Evolutionary conservation across 2,888 invertebrate genomes (phyloP), one percentile per base, ranked within the genome.

Genomic region (Leptinotarsa peninsularis): DNA sequence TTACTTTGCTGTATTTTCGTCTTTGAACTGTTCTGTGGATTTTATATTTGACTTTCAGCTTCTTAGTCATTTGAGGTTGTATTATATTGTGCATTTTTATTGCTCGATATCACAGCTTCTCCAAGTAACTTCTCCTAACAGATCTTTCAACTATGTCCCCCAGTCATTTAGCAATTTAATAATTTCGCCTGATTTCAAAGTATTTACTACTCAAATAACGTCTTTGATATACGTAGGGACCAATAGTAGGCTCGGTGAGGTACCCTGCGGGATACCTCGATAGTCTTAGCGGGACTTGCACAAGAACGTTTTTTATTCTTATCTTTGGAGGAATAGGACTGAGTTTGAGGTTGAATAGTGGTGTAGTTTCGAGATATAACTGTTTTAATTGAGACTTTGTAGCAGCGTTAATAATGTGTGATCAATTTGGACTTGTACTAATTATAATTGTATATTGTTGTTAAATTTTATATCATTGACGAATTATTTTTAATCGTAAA

Each of bases 341-440:
- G 33, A 56, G 33, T 69, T 69, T 10, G 58, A 58, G 27, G 18
- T 58, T 18, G 13, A 21, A 58, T 21, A 10, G 18, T 54, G 54
- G 10, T 54, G 18, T 54, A 54, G 54, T 54, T 54, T 54, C 13
- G 54, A 18, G 54, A 54, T 60, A 27, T 43, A 43, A 27, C 21
- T 60, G 23, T 60, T 23, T 21, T 60, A 60, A 33, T 63, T 17
- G 33, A 63, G 43, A 63, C 33, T 33, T 33, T 33, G n/a, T 63
- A 27, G n/a, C 60, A 63, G 43, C 23, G 23, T 23, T 58, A 58
- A 58, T 23, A 63, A n/a, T 33, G 63, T 43, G 63, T 63, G 63
- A 63, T 63, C 63, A 63, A 63, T n/a, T 33, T 43, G 63, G 27
- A 63, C 63, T 63, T 60, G 2, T 60, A 63, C 63, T 63, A 63